Evolutionary conservation across 2,113 vertebrate species (phyloP).

Genomic region (Apodemus sylvaticus): DNA sequence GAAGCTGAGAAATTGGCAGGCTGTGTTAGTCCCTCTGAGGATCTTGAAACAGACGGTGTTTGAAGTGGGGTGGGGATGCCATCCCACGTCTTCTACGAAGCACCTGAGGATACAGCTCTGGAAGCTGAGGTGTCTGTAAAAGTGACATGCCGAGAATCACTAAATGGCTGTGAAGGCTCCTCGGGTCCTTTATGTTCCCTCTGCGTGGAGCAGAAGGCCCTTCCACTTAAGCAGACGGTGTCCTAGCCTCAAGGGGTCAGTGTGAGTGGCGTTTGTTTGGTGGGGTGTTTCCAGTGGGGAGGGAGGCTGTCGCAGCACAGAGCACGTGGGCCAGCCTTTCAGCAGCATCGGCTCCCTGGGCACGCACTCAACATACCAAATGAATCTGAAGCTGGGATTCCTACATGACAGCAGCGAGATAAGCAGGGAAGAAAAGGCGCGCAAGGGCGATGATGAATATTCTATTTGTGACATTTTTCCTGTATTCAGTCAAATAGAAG

Average conservation of each 20-base stretch:
- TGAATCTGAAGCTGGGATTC: constrained; percentile 73
- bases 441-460: constrained; percentile 78
- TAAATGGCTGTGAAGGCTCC: constrained; percentile 75
- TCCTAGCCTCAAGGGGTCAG: constrained; percentile 74
- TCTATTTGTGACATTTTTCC: constrained; percentile 82
- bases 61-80: constrained; percentile 78
- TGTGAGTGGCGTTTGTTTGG: constrained; percentile 75
- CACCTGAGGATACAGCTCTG: constrained; percentile 80
- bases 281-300: constrained; percentile 71
- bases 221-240: constrained; percentile 60
- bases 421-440: constrained; percentile 77
- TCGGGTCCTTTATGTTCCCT: constrained; percentile 69
- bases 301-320: constrained; percentile 37
- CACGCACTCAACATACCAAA: constrained; percentile 77
- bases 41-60: constrained; percentile 75
- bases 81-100: constrained; percentile 72
- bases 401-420: constrained; percentile 79
- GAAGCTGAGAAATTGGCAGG: constrained; percentile 75
- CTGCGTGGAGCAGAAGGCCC: constrained; percentile 41
- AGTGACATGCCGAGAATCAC: constrained; percentile 76
- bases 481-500: constrained; percentile 83
- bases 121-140: constrained; percentile 79
- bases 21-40: constrained; percentile 66
- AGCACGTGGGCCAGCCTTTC: constrained; percentile 64
- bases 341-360: constrained; percentile 60